Evolutionary conservation across 2,113 vertebrate genomes (phyloP).

Genomic region (Conger conger): DNA sequence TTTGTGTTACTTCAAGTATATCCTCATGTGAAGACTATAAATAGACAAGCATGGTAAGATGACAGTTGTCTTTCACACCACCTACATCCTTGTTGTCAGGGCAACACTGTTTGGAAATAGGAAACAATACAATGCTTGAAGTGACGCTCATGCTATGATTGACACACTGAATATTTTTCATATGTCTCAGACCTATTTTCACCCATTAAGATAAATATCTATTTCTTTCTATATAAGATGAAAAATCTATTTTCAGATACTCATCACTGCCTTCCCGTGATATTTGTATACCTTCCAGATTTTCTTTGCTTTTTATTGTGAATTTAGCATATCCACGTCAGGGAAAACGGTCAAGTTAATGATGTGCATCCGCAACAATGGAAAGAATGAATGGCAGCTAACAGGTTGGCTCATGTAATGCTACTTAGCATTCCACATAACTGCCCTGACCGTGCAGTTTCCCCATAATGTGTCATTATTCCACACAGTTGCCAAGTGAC

Average conservation of each 20-base stretch:
- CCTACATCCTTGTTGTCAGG: neutral
- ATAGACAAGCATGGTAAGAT: neutral
- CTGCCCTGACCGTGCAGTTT: neutral
- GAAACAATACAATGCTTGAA: neutral
- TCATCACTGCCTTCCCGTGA: neutral
- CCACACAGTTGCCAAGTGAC: neutral
- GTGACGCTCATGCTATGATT: neutral
- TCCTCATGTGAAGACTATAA: neutral
- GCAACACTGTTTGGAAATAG: constrained; percentile 9
- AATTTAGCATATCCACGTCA: neutral
- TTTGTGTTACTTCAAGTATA: neutral
- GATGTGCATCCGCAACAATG: neutral
- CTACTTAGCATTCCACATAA: neutral
- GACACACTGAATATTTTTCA: neutral
- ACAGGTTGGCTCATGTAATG: neutral
- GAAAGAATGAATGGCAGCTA: neutral
- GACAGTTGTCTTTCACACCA: neutral
- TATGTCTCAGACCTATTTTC: neutral
- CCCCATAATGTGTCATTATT: neutral
- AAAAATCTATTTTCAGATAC: neutral
- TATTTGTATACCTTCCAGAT: neutral
- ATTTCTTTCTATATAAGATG: too few relatives aligned
- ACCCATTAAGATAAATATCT: neutral
- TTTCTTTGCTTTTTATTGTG: neutral
- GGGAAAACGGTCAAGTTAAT: neutral